Base-by-base conservation (phyloP, 2,888 invertebrate species). In the Apodemia zela region DNA sequence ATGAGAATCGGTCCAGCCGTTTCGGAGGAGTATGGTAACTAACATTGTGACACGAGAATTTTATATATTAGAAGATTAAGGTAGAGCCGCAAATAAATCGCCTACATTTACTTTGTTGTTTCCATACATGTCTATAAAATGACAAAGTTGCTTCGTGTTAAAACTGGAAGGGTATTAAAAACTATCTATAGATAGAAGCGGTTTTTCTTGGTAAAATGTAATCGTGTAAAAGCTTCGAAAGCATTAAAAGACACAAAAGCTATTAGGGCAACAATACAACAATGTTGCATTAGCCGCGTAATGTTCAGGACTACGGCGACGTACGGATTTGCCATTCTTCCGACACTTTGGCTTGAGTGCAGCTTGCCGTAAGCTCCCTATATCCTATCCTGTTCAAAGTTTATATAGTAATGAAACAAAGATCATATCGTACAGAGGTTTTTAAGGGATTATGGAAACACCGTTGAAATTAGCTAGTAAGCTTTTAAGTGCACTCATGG, bases 241-340 rank as follows among this genome's bases (percentile, higher is more conserved):
- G 59, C 68, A 68, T 68, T 68, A 66, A 66, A 61, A 59, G 38
- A 61, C 18, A 61, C 57, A 61, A 68, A 68, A 68, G 66, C 65
- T 65, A 65, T 66, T 66, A 63, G 63, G 25, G 45, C 60, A 65
- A 51, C 61, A 68, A 63, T 63, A 63, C 64, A 66, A 65, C 63
- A 51, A 57, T 65, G 66, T 68, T 68, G 66, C 65, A 63, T 67
- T 68, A 68, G 63, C 60, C 59, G 38, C 60, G 59, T 57, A 60
- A 62, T 60, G 62, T 65, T 61, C 65, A 64, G 54, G 15, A 25
- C 25, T 7, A 25, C 54, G 21, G 15, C 13, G 15, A 25, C 13
- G 54, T 59, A 65, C 63, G 66, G 67, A 66, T 65, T 68, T 68
- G 65, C 68, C 61, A 63, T 65, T 67, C 65, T 67, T 69, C 63